Percentiles rank a stretch among this genome's conserved stretches.
These are phyloP conservation scores for Telenomus remus DNA, from an alignment of 1,140 invertebrate genomes.

Conservation along the genomic window DNA sequence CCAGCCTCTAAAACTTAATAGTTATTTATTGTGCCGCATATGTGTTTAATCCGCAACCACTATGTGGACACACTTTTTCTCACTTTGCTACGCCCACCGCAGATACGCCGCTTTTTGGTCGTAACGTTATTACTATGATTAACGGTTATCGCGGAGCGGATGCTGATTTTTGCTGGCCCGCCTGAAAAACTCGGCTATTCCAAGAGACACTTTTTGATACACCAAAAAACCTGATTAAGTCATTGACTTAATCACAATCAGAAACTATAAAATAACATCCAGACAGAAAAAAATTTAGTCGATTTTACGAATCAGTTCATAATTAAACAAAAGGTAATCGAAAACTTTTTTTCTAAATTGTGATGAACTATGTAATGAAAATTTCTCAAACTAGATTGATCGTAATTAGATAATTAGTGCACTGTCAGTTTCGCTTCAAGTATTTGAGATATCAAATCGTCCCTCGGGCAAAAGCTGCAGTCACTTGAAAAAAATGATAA, in stretches of 20 bases:
- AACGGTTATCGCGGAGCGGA: slow-evolving; percentile 7
- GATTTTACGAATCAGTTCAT: too few relatives aligned
- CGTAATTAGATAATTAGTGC: too few relatives aligned
- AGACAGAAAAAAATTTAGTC: too few relatives aligned
- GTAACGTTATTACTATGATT: slow-evolving; percentile 38
- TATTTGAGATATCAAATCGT: slow-evolving; percentile 14
- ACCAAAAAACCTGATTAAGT: too few relatives aligned
- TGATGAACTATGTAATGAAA: too few relatives aligned
- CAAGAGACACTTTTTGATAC: too few relatives aligned
- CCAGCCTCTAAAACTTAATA: slow-evolving; percentile 60
- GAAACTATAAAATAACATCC: too few relatives aligned
- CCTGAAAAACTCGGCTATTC: too few relatives aligned
- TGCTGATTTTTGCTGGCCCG: not conserved
- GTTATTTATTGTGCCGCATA: slow-evolving; percentile 59
- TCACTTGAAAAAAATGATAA: slow-evolving; percentile 36
- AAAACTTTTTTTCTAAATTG: too few relatives aligned
- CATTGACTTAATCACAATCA: too few relatives aligned
- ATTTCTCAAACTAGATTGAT: too few relatives aligned
- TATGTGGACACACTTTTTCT: slow-evolving; percentile 50
- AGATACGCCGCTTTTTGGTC: slow-evolving; percentile 19
- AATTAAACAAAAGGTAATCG: too few relatives aligned
- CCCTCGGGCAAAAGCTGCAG: slow-evolving; percentile 35
- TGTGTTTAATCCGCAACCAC: slow-evolving; percentile 46
- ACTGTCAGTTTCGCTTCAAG: not conserved
- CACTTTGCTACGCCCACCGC: slow-evolving; percentile 42